Base-by-base conservation (phyloP, 2,888 invertebrate species). In the Laothoe populi region DNA sequence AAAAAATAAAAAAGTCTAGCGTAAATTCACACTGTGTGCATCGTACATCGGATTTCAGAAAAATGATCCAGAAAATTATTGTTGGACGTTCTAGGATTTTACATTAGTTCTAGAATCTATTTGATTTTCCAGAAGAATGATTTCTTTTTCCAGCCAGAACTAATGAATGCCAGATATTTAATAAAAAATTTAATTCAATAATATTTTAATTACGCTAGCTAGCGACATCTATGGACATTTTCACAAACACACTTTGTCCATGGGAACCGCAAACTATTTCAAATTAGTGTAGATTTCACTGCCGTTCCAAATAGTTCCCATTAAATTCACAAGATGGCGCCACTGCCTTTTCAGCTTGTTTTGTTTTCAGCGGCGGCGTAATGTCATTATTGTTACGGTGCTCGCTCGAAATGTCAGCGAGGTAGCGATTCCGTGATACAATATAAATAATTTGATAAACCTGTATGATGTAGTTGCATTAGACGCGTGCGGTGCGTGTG, bases 381-480 rank as follows among this genome's bases (percentile, higher is more conserved):
- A 80, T 87, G 87, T 88, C 88, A 88, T 79, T 84, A 83, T 85
- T 87, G 88, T 87, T 87, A 92, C 91, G 92, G 92, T 92, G 92
- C 81, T 85, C 86, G 84, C 81, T 80, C 72, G 88, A 82, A 84
- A 90, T 90, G 92, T 87, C 87, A 88, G 82, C 70, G 78, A 88
- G 86, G 75, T 88, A 88, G 88, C 88, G 82, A 77, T 70, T 70
- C 73, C 69, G 71, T 75, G 72, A 78, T 70, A 84, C 75, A 83
- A 86, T 84, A 82, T 82, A 81, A 86, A 85, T 83, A 86, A 77
- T 79, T 78, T 77, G 78, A 73, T 77, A 77, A 83, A 88, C 68
- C 85, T 90, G 88, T 88, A 92, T 91, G 91, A 92, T 92, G 92
- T 92, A 92, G 91, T 73, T 77, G 75, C 79, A 74, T 87, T 86